Evolutionary conservation across 2,113 vertebrate genomes (phyloP).

Genomic region (Esox niger): DNA sequence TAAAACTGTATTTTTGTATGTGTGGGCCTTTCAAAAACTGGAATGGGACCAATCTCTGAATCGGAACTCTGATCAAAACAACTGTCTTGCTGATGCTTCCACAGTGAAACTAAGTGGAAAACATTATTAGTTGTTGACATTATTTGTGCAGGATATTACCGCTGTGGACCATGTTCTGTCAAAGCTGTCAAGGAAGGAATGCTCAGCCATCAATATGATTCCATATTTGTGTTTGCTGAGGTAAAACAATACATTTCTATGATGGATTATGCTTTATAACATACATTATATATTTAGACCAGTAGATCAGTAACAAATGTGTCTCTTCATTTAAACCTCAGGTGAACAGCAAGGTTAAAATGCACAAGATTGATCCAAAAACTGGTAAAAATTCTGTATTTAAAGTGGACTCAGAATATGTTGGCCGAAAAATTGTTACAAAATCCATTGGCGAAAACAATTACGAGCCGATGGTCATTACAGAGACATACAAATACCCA

Average conservation of each 20-base stretch:
- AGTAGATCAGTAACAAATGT: not conserved
- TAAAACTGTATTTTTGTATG: too few species aligned
- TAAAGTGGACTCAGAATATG: conserved; percentile 60
- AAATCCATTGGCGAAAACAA: conserved; percentile 66
- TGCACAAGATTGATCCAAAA: conserved; percentile 58
- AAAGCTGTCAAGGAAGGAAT: conserved; percentile 80
- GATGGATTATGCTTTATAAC: too few species aligned
- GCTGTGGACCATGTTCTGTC: conserved; percentile 88
- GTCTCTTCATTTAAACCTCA: conserved; percentile 46
- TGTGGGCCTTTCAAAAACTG: too few species aligned
- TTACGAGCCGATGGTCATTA: conserved; percentile 66
- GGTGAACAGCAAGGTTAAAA: conserved; percentile 88
- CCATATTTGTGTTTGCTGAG: conserved; percentile 86
- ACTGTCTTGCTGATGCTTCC: too few species aligned
- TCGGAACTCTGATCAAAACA: too few species aligned
- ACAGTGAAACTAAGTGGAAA: too few species aligned
- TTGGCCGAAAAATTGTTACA: conserved; percentile 79
- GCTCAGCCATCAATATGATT: conserved; percentile 81
- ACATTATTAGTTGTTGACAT: not conserved
- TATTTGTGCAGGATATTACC: conserved; percentile 78
- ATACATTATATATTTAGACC: not conserved
- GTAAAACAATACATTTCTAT: conserved; percentile 54
- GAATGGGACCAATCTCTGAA: too few species aligned
- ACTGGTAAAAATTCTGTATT: conserved; percentile 61
- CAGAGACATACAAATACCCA: conserved; percentile 80